Percentiles rank a stretch among this genome's conserved stretches.
Evolutionary conservation across 1,140 invertebrate genomes (phyloP).

Genomic region (Lasioglossum albipes): DNA sequence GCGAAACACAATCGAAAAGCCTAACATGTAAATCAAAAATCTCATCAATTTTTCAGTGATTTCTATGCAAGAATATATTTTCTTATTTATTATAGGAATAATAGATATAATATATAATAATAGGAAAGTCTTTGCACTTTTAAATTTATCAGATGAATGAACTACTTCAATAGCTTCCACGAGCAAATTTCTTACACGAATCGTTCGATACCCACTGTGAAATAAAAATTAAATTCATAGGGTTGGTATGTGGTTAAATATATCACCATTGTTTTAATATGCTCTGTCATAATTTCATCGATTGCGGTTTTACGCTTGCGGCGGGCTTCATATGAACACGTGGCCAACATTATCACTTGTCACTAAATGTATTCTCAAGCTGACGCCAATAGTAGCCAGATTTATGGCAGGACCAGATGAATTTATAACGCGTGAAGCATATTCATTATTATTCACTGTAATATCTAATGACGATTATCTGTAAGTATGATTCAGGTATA

Average conservation of each 20-base stretch:
- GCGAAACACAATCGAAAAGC: too few species aligned
- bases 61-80: too few species aligned
- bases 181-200: too few species aligned
- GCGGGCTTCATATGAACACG: background rate
- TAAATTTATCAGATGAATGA: too few species aligned
- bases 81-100: too few species aligned
- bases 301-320: conserved; percentile 11
- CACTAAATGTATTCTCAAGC: conserved; percentile 51
- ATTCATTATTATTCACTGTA: conserved; percentile 17
- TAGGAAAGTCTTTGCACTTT: too few species aligned
- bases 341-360: conserved; percentile 44
- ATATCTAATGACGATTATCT: background rate
- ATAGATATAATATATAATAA: too few species aligned
- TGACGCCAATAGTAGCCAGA: conserved; percentile 40
- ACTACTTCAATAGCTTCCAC: too few species aligned
- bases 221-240: too few species aligned
- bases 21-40: too few species aligned
- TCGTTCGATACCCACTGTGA: too few species aligned
- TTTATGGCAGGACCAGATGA: conserved; percentile 29
- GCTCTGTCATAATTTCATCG: conserved; percentile 34
- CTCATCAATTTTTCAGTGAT: too few species aligned
- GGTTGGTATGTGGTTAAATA: background rate
- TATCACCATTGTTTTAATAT: conserved; percentile 22
- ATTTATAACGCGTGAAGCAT: conserved; percentile 25
- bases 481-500: background rate